These are phyloP conservation scores for Alcedo atthis DNA, from an alignment of 2,797 vertebrate species.

Conservation along the genomic window DNA sequence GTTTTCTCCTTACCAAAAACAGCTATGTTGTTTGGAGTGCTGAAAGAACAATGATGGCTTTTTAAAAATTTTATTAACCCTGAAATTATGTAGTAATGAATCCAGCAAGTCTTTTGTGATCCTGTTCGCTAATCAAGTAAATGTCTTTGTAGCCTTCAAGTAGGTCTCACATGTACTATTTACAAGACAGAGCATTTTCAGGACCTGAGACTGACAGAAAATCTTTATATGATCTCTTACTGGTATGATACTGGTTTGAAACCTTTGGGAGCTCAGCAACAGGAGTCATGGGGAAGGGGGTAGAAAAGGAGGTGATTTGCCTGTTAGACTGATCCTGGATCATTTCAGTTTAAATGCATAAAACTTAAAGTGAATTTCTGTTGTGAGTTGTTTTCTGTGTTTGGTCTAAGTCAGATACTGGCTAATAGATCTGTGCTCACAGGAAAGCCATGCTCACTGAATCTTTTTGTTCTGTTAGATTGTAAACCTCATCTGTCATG, in stretches of 20 bases:
- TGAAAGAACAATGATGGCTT: background rate
- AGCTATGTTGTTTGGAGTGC: background rate
- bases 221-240: background rate
- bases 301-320: background rate
- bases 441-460: accelerated
- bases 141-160: background rate
- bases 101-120: background rate
- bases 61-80: background rate
- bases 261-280: background rate
- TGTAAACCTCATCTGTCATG: background rate
- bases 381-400: background rate
- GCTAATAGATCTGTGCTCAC: accelerated
- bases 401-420: background rate
- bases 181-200: background rate
- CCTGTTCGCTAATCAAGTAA: background rate
- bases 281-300: accelerated
- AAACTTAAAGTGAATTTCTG: background rate
- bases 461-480: background rate
- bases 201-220: background rate
- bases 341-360: background rate
- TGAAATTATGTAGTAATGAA: background rate
- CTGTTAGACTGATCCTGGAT: accelerated
- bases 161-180: background rate
- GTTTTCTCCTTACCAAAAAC: background rate
- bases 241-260: background rate